A percentile compares a stretch with the other conserved stretches of the same genome.
phyloP scores from a whole-genome alignment of 2,888 invertebrate genomes.

The Agriopis aurantiaria region DNA sequence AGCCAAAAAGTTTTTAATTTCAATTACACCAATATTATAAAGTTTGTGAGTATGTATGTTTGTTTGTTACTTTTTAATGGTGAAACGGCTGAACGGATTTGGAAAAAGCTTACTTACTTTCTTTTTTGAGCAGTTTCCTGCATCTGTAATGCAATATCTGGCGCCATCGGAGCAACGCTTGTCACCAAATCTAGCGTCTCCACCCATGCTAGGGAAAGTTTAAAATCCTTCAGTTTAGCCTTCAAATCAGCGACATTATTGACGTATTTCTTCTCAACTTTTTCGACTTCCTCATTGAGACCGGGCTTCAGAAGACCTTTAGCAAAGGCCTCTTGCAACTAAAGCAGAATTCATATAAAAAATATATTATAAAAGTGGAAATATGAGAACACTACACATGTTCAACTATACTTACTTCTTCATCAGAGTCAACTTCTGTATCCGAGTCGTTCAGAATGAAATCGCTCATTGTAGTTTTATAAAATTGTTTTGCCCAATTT shows the following conservation, averaged over 20 bases:
- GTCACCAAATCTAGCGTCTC: slow-evolving; percentile 94
- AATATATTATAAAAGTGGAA: not conserved
- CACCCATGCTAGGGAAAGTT: slow-evolving; percentile 92
- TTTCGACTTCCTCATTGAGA: slow-evolving; percentile 89
- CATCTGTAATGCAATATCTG: slow-evolving; percentile 92
- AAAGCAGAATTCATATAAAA: slow-evolving; percentile 32
- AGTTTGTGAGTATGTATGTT: too few species aligned
- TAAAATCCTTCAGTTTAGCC: slow-evolving; percentile 90
- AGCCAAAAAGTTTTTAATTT: too few species aligned
- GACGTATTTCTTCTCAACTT: slow-evolving; percentile 84
- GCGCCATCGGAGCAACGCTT: slow-evolving; percentile 92
- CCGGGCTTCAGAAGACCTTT: slow-evolving; percentile 95
- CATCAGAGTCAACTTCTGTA: slow-evolving; percentile 85
- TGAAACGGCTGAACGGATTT: too few species aligned
- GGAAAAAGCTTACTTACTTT: slow-evolving; percentile 72
- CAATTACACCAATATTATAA: too few species aligned
- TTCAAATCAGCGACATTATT: slow-evolving; percentile 92
- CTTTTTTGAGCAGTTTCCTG: slow-evolving; percentile 91
- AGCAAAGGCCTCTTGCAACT: slow-evolving; percentile 96
- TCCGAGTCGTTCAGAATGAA: slow-evolving; percentile 81
- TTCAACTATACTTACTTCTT: slow-evolving; percentile 74
- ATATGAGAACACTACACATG: not conserved
- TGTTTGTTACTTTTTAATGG: too few species aligned
- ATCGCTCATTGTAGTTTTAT: slow-evolving; percentile 65
- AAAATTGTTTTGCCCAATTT: not conserved